phyloP scores from a whole-genome alignment of 23 tunicate species.

The Halocynthia roretzi region DNA sequence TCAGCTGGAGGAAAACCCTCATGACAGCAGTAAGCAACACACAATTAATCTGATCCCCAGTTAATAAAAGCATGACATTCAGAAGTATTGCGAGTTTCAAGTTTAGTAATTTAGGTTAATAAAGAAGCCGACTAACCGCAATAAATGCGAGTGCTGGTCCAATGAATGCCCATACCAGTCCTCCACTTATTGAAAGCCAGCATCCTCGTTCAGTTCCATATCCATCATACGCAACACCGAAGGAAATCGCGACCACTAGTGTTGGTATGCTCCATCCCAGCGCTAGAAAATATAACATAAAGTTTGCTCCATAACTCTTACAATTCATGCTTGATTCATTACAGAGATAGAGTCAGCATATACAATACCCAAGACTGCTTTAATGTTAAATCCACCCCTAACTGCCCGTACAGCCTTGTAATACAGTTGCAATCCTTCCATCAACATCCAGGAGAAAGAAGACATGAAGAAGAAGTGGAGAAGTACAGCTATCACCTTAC shows the following conservation, averaged over 20 bases:
- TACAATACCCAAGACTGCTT: conserved; percentile 43
- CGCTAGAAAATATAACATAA: conserved; percentile 9
- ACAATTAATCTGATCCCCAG: conserved; percentile 9
- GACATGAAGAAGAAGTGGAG: conserved; percentile 92
- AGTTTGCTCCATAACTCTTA: not conserved
- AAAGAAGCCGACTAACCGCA: conserved; percentile 10
- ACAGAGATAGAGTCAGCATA: not conserved
- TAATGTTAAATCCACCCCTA: conserved; percentile 56
- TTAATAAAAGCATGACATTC: not conserved
- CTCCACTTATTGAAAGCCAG: conserved; percentile 72
- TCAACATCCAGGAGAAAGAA: conserved; percentile 92
- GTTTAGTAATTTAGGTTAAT: not conserved
- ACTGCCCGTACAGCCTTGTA: conserved; percentile 77
- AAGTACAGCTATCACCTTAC: conserved; percentile 69
- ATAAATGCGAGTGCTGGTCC: conserved; percentile 90
- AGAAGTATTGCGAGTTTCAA: not conserved
- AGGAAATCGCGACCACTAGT: conserved; percentile 44
- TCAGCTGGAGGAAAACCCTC: conserved; percentile 65
- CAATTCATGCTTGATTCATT: too few relatives aligned
- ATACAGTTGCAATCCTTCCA: conserved; percentile 89
- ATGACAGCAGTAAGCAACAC: conserved; percentile 57
- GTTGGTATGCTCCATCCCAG: conserved; percentile 78
- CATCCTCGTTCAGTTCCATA: conserved; percentile 75
- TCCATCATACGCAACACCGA: conserved; percentile 57
- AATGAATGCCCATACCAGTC: conserved; percentile 87